Evolutionary conservation across 1,140 invertebrate genomes (phyloP), one percentile per base, ranked within the genome.

Genomic region (Sminthurides bifidus): DNA sequence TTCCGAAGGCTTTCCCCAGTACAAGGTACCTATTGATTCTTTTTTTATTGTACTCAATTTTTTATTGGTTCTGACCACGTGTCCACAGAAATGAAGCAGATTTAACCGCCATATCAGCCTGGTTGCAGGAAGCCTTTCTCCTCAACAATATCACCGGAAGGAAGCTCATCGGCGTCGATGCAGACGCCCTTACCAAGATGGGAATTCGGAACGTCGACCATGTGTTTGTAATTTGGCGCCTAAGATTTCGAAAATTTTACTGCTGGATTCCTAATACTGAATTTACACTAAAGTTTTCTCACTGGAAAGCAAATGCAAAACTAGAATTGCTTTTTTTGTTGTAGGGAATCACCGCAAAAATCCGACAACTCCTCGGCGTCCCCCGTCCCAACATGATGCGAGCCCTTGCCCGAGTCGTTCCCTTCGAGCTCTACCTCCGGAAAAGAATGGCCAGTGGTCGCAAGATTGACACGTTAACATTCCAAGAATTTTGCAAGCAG

Each of bases 351-450:
- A 35, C 62, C 10, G 30, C 5, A 19, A 56, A 58, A 41, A 64
- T 64, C 43, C 55, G 62, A 4, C 35, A 64, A 14, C 38, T 64
- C 15, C 40, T 64, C 15, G 49, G 50, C 43, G 35, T 57, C 12
- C 56, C 48, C 1, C 41, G 40, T 41, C 62, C 62, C 15, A 64
- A 64, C 50, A 54, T 54, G 2, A 31, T 60, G 24, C 23, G 62
- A 35, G 52, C 62, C 1, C 33, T 64, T 17, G 21, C 31, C 24
- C 40, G 59, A 14, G 38, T 51, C 3, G 44, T 52, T 1, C 62
- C 62, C 0, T 56, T 58, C 27, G 62, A 64, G 33, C 15, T 23
- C 2, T 64, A 52, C 29, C 35, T 64, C 17, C 23, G 26, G 5
- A 33, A 51, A n/a, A 43, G 46, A 35, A 31, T 55, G 6, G 21